These are phyloP conservation scores for Parelbella ahira DNA, from an alignment of 2,888 invertebrate genomes.

Conservation along the genomic window DNA sequence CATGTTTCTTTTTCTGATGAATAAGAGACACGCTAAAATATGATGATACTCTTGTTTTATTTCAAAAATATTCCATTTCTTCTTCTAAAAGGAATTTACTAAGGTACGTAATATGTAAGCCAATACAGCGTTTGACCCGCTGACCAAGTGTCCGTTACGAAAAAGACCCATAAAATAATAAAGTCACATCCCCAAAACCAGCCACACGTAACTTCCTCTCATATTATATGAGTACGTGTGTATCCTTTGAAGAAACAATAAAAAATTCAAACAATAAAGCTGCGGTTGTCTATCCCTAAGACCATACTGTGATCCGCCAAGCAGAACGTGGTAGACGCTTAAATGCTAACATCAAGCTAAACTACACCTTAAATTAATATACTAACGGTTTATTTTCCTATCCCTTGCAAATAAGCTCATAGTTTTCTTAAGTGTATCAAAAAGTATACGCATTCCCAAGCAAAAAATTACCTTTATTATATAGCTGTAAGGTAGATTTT, in stretches of 20 bases:
- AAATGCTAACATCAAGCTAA: neutral
- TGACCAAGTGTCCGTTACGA: conserved; percentile 31
- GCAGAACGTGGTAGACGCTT: conserved; percentile 41
- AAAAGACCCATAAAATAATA: conserved; percentile 41
- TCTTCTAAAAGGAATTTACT: too few relatives aligned
- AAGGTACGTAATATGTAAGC: too few relatives aligned
- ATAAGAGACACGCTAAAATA: too few relatives aligned
- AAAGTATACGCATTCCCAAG: neutral
- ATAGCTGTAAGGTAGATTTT: neutral
- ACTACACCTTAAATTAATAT: neutral
- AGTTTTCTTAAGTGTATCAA: conserved; percentile 21
- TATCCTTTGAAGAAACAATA: conserved; percentile 53
- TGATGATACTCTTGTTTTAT: too few relatives aligned
- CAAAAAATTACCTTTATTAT: neutral
- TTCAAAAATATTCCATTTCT: too few relatives aligned
- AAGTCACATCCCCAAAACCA: conserved; percentile 56
- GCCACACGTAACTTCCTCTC: conserved; percentile 66
- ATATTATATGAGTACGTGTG: conserved; percentile 34
- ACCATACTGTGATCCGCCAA: conserved; percentile 48
- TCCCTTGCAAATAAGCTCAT: conserved; percentile 17
- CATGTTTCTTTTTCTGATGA: too few relatives aligned
- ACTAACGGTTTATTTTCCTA: too few relatives aligned
- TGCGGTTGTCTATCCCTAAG: conserved; percentile 54
- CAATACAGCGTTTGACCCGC: conserved; percentile 3
- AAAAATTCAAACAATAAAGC: conserved; percentile 56